Base-by-base conservation (phyloP, 2,888 invertebrate genomes). In the Galerucella calmariensis region DNA sequence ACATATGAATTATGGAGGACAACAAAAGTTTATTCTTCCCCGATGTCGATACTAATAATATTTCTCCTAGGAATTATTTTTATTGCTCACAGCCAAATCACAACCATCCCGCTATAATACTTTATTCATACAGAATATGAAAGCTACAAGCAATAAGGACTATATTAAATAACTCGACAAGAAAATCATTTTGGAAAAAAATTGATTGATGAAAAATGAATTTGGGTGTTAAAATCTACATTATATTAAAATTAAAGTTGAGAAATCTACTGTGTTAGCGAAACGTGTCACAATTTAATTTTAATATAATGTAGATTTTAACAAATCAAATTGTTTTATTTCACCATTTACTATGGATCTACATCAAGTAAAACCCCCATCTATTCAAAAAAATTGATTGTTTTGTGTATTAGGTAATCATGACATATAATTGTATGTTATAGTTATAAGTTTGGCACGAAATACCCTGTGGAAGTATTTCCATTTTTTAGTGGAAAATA, bases 1-100 rank as follows among this genome's bases (percentile, higher is more conserved):
- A 35, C 9, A 24, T 27, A 68, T 69, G 61, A 69, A 69, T 69
- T 61, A 69, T 69, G 41, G 69, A 69, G 46, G 16, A 35, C 63
- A 46, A 58, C 35, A 27, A 35, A 35, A 35, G n/a, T 46, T 56
- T 41, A 68, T 59, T 59, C 16, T 58, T 41, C 14, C 41, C n/a
- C 46, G 14, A 44, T 20, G 56, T 14, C 24, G 44, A 20, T 27
- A 59, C 61, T 69, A 61, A 69, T 48, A 69, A 69, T 16, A 69
- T 5, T 56, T 56, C 63, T 46, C 46, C 44, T 10, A 59, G 61
- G 69, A 61, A 69, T 69, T 61, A 69, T 48, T 61, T 69, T 69
- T 69, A 69, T 69, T 46, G 48, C 35, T 27, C 14, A 10, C 46
- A 44, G 69, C 61, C 41, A 59, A 68, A 67, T 67, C 24, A 67